Percentiles rank a stretch among this genome's conserved stretches.
phyloP scores from a whole-genome alignment of 2,888 invertebrate genomes.

The Parasteatoda lunata region DNA sequence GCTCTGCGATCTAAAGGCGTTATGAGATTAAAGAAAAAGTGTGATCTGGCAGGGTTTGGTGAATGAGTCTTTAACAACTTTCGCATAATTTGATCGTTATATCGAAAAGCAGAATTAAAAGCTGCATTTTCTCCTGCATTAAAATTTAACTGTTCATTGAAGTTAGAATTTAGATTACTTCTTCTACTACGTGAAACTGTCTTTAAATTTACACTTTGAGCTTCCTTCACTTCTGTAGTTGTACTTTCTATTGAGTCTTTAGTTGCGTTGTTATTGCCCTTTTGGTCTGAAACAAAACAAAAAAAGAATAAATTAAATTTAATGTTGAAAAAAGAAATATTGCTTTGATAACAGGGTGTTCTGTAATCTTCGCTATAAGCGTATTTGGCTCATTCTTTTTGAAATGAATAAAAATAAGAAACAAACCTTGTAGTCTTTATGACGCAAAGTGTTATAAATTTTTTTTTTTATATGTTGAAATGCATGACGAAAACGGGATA shows the following conservation, averaged over 20 bases:
- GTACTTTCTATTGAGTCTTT: neutral
- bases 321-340: neutral
- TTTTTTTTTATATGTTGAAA: no score
- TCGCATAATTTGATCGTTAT: slow-evolving; percentile 53
- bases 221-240: neutral
- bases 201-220: neutral
- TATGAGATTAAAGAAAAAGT: slow-evolving; percentile 46
- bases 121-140: slow-evolving; percentile 22
- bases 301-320: neutral
- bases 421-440: no score
- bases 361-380: no score
- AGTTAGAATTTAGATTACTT: slow-evolving; percentile 10
- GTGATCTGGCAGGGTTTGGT: slow-evolving; percentile 33
- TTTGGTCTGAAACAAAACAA: slow-evolving; percentile 13
- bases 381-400: no score
- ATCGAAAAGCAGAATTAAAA: slow-evolving; percentile 34
- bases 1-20: slow-evolving; percentile 42
- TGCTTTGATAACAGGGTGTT: neutral
- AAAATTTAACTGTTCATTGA: slow-evolving; percentile 3
- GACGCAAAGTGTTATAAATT: no score
- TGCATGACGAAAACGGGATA: no score
- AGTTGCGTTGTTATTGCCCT: neutral
- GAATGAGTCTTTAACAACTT: slow-evolving; percentile 36
- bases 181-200: slow-evolving; percentile 28
- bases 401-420: no score